Percentiles rank a stretch among this genome's conserved stretches.
Conservation (phyloP, 2,113 vertebrate species). For the Aix galericulata region DNA sequence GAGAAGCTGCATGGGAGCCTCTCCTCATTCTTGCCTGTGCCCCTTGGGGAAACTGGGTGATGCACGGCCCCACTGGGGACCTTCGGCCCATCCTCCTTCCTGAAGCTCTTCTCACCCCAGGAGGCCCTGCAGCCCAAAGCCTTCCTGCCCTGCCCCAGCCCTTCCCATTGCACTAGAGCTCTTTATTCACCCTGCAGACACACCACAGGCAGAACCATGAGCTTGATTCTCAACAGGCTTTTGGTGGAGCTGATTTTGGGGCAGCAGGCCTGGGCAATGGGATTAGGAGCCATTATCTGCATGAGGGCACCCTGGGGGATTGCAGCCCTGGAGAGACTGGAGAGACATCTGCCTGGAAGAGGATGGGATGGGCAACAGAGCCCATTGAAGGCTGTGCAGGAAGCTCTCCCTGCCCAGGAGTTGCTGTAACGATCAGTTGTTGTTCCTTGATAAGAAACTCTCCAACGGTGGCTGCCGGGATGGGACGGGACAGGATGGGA, state of each 20-base stretch:
- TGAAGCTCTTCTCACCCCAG: neutral
- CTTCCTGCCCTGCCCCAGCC: neutral
- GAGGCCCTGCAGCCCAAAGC: neutral
- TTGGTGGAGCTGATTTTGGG: neutral
- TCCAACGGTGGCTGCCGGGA: neutral
- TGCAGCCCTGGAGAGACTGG: neutral
- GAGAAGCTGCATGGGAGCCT: neutral
- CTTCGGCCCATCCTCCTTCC: neutral
- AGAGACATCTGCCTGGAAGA: neutral
- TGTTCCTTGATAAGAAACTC: neutral
- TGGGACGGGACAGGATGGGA: neutral
- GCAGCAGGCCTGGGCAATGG: neutral
- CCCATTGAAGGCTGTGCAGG: neutral
- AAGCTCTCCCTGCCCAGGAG: neutral
- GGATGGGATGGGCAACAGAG: neutral
- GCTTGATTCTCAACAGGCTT: neutral
- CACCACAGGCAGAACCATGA: neutral
- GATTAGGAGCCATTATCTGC: neutral
- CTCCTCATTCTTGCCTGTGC: neutral
- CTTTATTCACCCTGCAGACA: neutral
- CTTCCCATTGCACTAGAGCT: neutral
- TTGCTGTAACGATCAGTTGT: rapidly evolving
- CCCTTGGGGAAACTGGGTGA: neutral
- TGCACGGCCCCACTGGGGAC: neutral
- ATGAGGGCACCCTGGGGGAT: neutral